These are phyloP conservation scores for Arctopsyche grandis DNA, from an alignment of 1,140 invertebrate genomes.

Conservation along the genomic window DNA sequence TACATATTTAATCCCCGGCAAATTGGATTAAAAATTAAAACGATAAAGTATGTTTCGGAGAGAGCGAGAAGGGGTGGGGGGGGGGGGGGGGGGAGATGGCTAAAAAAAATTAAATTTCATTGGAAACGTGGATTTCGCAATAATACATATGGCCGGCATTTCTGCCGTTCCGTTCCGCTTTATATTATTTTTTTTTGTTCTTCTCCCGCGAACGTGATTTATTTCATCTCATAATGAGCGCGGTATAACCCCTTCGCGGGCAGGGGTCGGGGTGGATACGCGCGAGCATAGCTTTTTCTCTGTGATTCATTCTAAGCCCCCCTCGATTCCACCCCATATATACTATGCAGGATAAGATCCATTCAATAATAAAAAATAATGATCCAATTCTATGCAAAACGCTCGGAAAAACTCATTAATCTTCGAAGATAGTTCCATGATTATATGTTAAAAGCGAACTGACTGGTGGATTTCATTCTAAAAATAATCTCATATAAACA, in stretches of 20 bases:
- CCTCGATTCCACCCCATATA: neutral
- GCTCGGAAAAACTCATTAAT: no score
- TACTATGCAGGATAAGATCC: no score
- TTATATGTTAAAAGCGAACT: no score
- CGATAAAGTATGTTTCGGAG: slow-evolving; percentile 56
- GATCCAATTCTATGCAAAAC: no score
- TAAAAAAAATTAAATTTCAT: slow-evolving; percentile 60
- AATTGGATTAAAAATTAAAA: slow-evolving; percentile 69
- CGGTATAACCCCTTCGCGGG: slow-evolving; percentile 22
- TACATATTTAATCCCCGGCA: slow-evolving; percentile 68
- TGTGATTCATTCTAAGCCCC: slow-evolving; percentile 11
- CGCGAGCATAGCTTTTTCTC: slow-evolving; percentile 30
- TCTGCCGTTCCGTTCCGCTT: neutral
- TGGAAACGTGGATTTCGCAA: slow-evolving; percentile 48
- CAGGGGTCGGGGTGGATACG: neutral
- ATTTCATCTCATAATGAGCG: slow-evolving; percentile 43
- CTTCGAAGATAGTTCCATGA: no score
- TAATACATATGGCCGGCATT: slow-evolving; percentile 41
- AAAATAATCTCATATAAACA: no score
- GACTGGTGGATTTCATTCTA: no score
- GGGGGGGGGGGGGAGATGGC: neutral
- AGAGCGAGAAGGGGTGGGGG: neutral
- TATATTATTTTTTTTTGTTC: slow-evolving; percentile 36
- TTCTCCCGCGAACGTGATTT: slow-evolving; percentile 41
- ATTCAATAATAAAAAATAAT: no score